phyloP scores from a whole-genome alignment of 2,113 vertebrate species.

The Pollachius pollachius region DNA sequence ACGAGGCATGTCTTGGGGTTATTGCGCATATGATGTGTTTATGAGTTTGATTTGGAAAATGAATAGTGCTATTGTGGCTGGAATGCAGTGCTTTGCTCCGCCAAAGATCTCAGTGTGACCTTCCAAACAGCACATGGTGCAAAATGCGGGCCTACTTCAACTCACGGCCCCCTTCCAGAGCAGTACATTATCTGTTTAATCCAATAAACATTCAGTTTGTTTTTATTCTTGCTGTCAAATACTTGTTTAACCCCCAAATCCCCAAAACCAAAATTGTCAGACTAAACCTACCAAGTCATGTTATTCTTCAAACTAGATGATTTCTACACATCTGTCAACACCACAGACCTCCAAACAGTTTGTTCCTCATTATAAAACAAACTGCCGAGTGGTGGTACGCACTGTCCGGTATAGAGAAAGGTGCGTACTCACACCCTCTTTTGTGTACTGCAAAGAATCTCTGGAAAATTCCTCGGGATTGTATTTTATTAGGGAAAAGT shows the following conservation, averaged over 20 bases:
- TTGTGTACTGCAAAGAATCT: conserved; percentile 70
- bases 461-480: conserved; percentile 76
- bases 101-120: conserved; percentile 52
- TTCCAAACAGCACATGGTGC: conserved; percentile 31
- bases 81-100: conserved; percentile 59
- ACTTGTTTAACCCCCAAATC: background rate
- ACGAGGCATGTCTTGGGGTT: conserved; percentile 61
- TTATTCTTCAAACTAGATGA: conserved; percentile 10
- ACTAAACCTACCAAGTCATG: no score
- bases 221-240: background rate
- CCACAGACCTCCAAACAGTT: conserved; percentile 16
- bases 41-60: conserved; percentile 77
- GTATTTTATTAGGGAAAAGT: conserved; percentile 79
- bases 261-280: background rate
- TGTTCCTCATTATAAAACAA: conserved; percentile 35
- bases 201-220: background rate
- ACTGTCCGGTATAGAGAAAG: conserved; percentile 43
- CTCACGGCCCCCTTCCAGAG: no score
- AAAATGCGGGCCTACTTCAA: background rate
- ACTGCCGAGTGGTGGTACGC: conserved; percentile 35
- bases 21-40: conserved; percentile 74
- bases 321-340: conserved; percentile 5
- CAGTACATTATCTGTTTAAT: background rate
- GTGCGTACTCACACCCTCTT: conserved; percentile 58
- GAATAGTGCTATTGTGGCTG: conserved; percentile 61